These are phyloP conservation scores for Caenorhabditis imperialis DNA, from an alignment of 2,888 invertebrate species.

Conservation along the genomic window DNA sequence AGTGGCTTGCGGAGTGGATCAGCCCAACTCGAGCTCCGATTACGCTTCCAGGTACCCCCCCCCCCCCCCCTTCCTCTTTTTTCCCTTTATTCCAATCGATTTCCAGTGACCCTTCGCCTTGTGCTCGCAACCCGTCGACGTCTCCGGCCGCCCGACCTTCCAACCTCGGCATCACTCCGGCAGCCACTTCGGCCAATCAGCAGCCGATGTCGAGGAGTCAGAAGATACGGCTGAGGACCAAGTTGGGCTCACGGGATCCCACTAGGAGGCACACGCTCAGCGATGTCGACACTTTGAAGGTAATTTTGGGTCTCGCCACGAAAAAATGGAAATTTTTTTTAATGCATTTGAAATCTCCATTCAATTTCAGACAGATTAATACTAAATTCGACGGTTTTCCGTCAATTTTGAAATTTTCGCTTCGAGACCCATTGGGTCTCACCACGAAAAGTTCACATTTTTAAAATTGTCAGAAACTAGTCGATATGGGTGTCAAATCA, in stretches of 20 bases:
- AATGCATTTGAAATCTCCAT: not conserved
- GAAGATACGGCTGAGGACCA: slow-evolving; percentile 69
- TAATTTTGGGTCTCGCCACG: slow-evolving; percentile 1
- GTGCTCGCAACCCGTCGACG: slow-evolving; percentile 57
- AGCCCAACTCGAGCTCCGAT: slow-evolving; percentile 60
- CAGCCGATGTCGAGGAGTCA: slow-evolving; percentile 59
- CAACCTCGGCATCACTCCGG: slow-evolving; percentile 25
- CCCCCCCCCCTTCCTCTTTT: not conserved
- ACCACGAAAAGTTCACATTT: too few relatives aligned
- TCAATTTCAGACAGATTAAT: too few relatives aligned
- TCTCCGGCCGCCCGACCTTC: slow-evolving; percentile 55
- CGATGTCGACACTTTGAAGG: slow-evolving; percentile 69
- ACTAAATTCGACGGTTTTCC: too few relatives aligned
- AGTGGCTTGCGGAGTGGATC: slow-evolving; percentile 54
- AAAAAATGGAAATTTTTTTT: not conserved
- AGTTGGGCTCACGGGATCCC: slow-evolving; percentile 55
- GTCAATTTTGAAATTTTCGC: too few relatives aligned
- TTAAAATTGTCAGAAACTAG: too few relatives aligned
- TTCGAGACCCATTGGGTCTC: too few relatives aligned
- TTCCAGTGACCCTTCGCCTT: slow-evolving; percentile 64
- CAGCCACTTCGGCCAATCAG: slow-evolving; percentile 12
- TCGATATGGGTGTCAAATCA: too few relatives aligned
- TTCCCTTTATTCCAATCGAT: too few relatives aligned
- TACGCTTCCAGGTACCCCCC: slow-evolving; percentile 61
- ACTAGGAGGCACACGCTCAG: slow-evolving; percentile 68